Conservation (phyloP, 2,113 vertebrate genomes). For the Podarcis raffonei region DNA sequence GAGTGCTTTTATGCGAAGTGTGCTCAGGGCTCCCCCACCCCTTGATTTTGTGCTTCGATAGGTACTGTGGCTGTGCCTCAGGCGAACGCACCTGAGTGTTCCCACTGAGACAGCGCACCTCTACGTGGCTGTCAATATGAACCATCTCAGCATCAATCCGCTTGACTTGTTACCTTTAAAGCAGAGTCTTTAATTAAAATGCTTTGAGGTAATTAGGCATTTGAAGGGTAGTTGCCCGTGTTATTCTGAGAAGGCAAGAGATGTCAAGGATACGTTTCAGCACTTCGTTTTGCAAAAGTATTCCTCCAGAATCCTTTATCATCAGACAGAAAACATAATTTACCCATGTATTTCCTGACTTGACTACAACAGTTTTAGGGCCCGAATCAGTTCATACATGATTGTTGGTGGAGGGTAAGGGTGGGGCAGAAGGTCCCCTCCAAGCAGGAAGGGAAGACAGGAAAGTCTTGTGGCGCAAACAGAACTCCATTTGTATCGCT, state of each 20-base stretch:
- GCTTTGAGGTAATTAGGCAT: constrained; percentile 11
- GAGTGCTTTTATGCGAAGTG: not conserved
- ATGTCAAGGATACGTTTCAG: not conserved
- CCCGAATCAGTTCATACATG: too few species aligned
- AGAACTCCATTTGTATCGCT: not conserved
- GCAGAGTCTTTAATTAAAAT: constrained; percentile 32
- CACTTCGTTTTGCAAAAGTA: not conserved
- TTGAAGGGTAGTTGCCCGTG: not conserved
- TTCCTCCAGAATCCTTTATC: not conserved
- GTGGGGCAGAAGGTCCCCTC: too few species aligned
- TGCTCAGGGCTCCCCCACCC: not conserved
- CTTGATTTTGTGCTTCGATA: constrained; percentile 13
- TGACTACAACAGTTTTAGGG: not conserved
- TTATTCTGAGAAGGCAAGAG: not conserved
- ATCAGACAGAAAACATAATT: not conserved
- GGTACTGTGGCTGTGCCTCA: constrained; percentile 36
- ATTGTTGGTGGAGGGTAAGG: too few species aligned
- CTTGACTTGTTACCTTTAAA: constrained; percentile 13
- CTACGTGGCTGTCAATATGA: not conserved
- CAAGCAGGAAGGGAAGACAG: too few species aligned
- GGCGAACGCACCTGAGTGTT: not conserved
- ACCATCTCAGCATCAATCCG: constrained; percentile 5
- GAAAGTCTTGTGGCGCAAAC: not conserved
- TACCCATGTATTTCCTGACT: not conserved
- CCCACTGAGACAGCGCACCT: not conserved